Conservation (phyloP, 2,888 invertebrate genomes). For the Achlya flavicornis region DNA sequence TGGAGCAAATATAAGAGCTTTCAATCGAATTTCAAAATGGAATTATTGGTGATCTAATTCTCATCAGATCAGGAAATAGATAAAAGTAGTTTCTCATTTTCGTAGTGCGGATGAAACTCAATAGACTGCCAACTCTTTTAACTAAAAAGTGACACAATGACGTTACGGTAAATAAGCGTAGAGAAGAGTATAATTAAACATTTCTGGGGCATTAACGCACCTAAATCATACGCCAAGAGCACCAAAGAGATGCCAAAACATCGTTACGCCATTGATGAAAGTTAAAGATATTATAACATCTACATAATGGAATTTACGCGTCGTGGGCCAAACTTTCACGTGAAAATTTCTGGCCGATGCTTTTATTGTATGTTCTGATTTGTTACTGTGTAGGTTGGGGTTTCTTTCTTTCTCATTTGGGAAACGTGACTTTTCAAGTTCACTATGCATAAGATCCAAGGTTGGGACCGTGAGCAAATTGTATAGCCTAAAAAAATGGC, state of each 20-base stretch:
- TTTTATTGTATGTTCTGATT: slow-evolving; percentile 6
- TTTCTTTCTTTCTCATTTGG: neutral
- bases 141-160: slow-evolving; percentile 26
- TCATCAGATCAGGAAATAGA: neutral
- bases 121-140: slow-evolving; percentile 6
- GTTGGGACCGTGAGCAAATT: neutral
- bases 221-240: neutral
- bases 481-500: too few relatives aligned
- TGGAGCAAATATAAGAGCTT: neutral
- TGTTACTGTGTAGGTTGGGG: neutral
- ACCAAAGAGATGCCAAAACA: neutral
- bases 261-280: slow-evolving; percentile 45
- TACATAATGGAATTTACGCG: slow-evolving; percentile 28
- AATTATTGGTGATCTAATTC: neutral
- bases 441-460: neutral
- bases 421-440: neutral
- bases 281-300: slow-evolving; percentile 41
- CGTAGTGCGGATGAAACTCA: neutral
- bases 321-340: slow-evolving; percentile 12
- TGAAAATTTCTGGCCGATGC: neutral
- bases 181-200: slow-evolving; percentile 9
- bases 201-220: neutral
- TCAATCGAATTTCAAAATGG: neutral
- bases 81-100: neutral
- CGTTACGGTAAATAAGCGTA: slow-evolving; percentile 27